A percentile compares a stretch with the other conserved stretches of the same genome.
Conservation (phyloP, 2,888 invertebrate species). For the Microplitis deprimator region DNA sequence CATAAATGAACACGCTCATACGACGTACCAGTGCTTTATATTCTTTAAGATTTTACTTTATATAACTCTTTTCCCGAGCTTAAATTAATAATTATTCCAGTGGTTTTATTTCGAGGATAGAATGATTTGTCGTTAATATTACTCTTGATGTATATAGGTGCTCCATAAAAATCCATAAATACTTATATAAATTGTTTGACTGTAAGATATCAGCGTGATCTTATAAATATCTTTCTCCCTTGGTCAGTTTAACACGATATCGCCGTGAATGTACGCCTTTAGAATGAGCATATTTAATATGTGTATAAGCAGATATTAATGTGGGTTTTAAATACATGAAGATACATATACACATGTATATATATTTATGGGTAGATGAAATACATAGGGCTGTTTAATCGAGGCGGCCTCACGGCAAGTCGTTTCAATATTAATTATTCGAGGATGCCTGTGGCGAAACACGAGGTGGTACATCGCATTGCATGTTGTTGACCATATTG, state of each 20-base stretch:
- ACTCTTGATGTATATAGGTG: constrained; percentile 22
- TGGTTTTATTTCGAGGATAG: background rate
- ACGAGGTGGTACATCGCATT: constrained; percentile 35
- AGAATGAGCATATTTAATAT: constrained; percentile 30
- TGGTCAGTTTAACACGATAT: constrained; percentile 27
- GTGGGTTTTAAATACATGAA: constrained; percentile 11
- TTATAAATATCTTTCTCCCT: constrained; percentile 26
- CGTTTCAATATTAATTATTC: constrained; percentile 40
- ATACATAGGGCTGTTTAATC: constrained; percentile 32
- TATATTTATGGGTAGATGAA: constrained; percentile 1
- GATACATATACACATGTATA: too few species aligned
- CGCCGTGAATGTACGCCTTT: constrained; percentile 33
- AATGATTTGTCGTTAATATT: constrained; percentile 18
- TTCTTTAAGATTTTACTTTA: constrained; percentile 5
- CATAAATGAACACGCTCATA: constrained; percentile 25
- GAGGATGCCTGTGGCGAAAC: constrained; percentile 39
- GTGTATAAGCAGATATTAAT: constrained; percentile 15
- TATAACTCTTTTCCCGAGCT: background rate
- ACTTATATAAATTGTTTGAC: constrained; percentile 31
- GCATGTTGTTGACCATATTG: constrained; percentile 36
- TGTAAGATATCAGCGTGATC: constrained; percentile 7
- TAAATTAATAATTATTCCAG: too few species aligned
- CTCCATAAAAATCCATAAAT: constrained; percentile 32
- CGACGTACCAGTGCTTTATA: background rate
- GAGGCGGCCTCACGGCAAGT: constrained; percentile 35